Evolutionary conservation across 92 coral and sea anemone genomes (phyloP).

Genomic region (Isaurus tuberculatus): DNA sequence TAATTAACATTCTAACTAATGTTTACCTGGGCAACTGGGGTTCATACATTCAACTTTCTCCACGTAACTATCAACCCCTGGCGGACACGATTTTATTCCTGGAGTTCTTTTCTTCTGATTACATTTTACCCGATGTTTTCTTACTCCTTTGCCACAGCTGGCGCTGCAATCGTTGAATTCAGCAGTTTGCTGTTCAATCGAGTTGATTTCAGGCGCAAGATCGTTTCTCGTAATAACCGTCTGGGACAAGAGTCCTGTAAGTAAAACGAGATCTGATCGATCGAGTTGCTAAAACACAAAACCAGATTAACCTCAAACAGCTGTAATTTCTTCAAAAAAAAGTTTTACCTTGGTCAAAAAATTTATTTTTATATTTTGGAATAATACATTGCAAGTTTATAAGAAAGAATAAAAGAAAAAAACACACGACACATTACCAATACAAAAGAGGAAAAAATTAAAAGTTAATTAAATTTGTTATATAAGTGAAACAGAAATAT

Average conservation of each 20-base stretch:
- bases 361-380: no score
- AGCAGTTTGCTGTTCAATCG: conserved; percentile 55
- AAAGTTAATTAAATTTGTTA: no score
- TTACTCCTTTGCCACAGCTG: conserved; percentile 92
- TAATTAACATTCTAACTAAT: no score
- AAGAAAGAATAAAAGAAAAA: no score
- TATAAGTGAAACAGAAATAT: no score
- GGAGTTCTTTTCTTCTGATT: conserved; percentile 58
- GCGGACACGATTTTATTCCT: conserved; percentile 71
- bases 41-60: conserved; percentile 84
- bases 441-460: no score
- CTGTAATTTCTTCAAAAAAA: no score
- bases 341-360: no score
- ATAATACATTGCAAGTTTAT: no score
- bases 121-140: conserved; percentile 69
- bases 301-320: no score
- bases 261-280: neutral
- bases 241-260: conserved; percentile 37
- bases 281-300: no score
- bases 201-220: neutral
- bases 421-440: no score
- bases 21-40: conserved; percentile 95
- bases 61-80: conserved; percentile 71
- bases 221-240: conserved; percentile 14
- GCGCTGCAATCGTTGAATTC: conserved; percentile 84